Evolutionary conservation across 1,140 invertebrate genomes (phyloP).

Genomic region (Vanessa tameamea): DNA sequence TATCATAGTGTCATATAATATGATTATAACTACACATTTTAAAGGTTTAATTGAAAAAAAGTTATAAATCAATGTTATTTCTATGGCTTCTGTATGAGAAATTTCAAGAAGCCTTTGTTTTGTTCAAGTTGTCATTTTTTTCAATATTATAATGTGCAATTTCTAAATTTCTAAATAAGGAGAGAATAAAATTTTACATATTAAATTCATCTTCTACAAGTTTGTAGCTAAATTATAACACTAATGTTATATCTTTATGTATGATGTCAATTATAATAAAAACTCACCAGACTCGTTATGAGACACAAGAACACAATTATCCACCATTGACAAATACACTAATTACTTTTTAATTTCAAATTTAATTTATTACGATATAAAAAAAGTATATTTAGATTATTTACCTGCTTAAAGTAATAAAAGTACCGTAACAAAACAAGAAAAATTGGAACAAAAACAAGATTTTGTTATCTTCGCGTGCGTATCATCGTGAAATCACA

Average conservation of each 20-base stretch:
- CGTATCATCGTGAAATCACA: slow-evolving; percentile 71
- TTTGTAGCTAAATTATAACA: background rate
- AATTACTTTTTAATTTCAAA: slow-evolving; percentile 5
- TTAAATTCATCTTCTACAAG: background rate
- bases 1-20: background rate
- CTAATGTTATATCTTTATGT: background rate
- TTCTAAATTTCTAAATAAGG: too few species aligned
- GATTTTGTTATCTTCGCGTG: slow-evolving; percentile 61
- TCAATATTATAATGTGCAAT: background rate
- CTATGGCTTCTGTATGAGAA: slow-evolving; percentile 1
- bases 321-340: slow-evolving; percentile 60
- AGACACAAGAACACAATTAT: slow-evolving; percentile 68
- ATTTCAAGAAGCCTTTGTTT: background rate
- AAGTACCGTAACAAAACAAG: slow-evolving; percentile 40
- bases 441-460: slow-evolving; percentile 63
- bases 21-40: background rate
- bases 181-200: too few species aligned
- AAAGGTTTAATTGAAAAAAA: background rate
- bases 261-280: slow-evolving; percentile 1
- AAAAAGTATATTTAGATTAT: slow-evolving; percentile 3
- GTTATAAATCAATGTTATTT: slow-evolving; percentile 5
- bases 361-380: background rate
- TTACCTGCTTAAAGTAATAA: slow-evolving; percentile 7
- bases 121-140: background rate
- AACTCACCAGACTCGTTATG: slow-evolving; percentile 52